Percentiles rank a stretch among this genome's conserved stretches.
Conservation (phyloP, 2,797 vertebrate species). For the Cyclura pinguis region DNA sequence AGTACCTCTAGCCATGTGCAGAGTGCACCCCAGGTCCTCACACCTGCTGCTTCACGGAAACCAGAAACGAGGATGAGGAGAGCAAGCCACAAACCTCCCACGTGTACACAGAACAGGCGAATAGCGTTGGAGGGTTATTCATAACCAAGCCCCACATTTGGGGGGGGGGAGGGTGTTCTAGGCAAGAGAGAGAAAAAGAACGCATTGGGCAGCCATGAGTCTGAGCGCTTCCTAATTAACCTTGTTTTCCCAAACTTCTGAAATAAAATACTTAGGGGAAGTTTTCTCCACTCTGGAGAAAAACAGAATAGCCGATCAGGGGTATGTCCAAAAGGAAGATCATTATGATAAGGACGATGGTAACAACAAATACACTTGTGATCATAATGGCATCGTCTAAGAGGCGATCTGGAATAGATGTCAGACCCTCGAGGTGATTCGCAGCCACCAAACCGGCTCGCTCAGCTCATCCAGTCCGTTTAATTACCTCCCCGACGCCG, state of each 20-base stretch:
- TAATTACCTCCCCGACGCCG: background rate
- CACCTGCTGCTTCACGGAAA: background rate
- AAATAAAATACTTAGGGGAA: background rate
- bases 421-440: too few relatives aligned
- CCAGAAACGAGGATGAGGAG: background rate
- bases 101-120: background rate
- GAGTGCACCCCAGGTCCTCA: too few relatives aligned
- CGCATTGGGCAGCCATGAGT: background rate
- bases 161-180: background rate
- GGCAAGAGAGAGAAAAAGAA: background rate
- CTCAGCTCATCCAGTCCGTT: background rate
- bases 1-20: background rate
- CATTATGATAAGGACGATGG: background rate
- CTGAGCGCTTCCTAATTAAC: background rate
- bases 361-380: background rate
- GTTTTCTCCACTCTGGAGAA: background rate
- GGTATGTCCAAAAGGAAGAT: background rate
- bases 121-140: background rate
- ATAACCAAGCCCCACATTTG: background rate
- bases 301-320: too few relatives aligned
- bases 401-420: too few relatives aligned
- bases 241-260: slow-evolving; percentile 8
- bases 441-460: background rate
- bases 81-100: background rate
- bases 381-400: background rate